Base-by-base conservation (phyloP, 2,888 invertebrate species). In the Gymnoscelis rufifasciata region DNA sequence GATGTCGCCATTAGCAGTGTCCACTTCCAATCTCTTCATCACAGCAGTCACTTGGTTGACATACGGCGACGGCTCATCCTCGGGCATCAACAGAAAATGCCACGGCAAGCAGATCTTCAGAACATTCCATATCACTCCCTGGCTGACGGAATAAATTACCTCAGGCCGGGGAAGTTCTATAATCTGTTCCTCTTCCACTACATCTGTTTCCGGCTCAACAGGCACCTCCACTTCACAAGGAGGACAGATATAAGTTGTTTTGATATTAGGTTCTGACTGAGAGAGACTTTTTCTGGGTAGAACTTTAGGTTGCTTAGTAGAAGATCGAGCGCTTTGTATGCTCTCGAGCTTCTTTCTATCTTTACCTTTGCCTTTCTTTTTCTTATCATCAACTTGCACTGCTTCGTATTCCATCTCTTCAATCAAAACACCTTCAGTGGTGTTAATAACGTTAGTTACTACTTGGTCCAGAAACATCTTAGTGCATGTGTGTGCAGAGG, bases 61-160 rank as follows among this genome's bases (percentile, higher is more conserved):
- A 46, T 79, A 82, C 7, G 73, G 70, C 19, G 79, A 80, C 2
- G 45, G 54, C 28, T 59, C 74, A 33, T 67, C 61, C 51, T 83
- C 78, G 0, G 82, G 76, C n/a, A 73, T 14, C 15, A 80, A 52
- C 11, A 62, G 56, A 42, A 84, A 88, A 51, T 86, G 79, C 80
- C 86, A 84, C 0, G 88, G 88, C 38, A 88, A 64, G 48, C 81
- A 84, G 33, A 80, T 74, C 19, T 63, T 65, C 6, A 88, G 60
- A 8, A 88, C 70, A 41, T 82, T 88, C 83, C 82, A 83, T 53
- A 88, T 79, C 10, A 73, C 75, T 1, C 67, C 47, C 58, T 83
- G 83, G 45, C 72, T 74, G 7, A 88, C 77, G 8, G 75, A 61
- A 45, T 88, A 88, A 1, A 59, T 69, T 42, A 84, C 38, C 19